phyloP scores from a whole-genome alignment of 2,113 vertebrate genomes.

The Bagarius yarrelli region DNA sequence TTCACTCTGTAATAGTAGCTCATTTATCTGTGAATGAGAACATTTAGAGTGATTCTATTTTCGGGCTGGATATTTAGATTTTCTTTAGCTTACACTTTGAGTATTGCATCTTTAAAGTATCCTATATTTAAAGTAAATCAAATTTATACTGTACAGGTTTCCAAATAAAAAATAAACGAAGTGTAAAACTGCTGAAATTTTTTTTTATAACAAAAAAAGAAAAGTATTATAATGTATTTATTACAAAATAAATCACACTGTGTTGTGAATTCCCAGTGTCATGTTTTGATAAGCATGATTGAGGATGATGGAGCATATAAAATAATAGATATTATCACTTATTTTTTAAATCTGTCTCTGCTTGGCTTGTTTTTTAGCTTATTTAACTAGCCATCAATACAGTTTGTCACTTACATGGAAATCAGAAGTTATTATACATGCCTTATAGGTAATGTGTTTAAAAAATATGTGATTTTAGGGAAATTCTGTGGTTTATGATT shows the following conservation, averaged over 20 bases:
- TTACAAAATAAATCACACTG: not conserved
- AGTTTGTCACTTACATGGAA: not conserved
- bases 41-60: not conserved
- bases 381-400: slow-evolving; percentile 5
- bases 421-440: slow-evolving; percentile 13
- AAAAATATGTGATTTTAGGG: slow-evolving; percentile 7
- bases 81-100: not conserved
- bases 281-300: slow-evolving; percentile 29
- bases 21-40: not conserved
- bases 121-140: not conserved
- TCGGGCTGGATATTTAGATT: not conserved
- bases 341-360: not conserved
- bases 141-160: not conserved
- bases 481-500: not conserved
- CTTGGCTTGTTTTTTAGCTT: not conserved
- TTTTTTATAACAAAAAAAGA: not conserved
- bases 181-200: not conserved
- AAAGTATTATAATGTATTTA: not conserved
- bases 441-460: not conserved
- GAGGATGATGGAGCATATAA: slow-evolving; percentile 26
- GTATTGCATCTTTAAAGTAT: not conserved
- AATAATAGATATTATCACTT: slow-evolving; percentile 20
- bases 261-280: slow-evolving; percentile 23
- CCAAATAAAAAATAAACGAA: not conserved
- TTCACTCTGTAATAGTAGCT: not conserved